Conservation (phyloP, 2,797 vertebrate species). For the Enteromius anoplus region DNA sequence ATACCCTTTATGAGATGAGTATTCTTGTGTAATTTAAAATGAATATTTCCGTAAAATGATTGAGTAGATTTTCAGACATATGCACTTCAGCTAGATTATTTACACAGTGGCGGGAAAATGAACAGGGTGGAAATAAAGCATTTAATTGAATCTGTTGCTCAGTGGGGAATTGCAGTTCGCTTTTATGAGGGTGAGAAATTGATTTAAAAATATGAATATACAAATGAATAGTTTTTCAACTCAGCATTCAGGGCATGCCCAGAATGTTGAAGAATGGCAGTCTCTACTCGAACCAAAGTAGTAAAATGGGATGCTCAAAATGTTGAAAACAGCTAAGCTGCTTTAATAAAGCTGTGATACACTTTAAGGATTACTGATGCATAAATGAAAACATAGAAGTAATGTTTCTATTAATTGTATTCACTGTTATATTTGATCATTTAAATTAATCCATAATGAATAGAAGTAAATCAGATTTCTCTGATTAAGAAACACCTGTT, state of each 20-base stretch:
- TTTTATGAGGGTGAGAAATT: neutral
- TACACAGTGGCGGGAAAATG: neutral
- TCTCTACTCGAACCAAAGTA: neutral
- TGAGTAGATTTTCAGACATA: no score
- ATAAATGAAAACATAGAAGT: neutral
- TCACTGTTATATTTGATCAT: neutral
- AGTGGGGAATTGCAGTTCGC: neutral
- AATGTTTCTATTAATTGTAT: neutral
- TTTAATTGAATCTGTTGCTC: neutral
- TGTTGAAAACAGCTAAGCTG: neutral
- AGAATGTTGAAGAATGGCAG: neutral
- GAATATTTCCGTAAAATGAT: neutral
- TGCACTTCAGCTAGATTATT: neutral
- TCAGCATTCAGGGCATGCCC: neutral
- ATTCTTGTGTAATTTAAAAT: neutral
- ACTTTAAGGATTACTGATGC: no score
- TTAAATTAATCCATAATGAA: neutral
- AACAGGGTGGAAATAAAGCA: neutral
- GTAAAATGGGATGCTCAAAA: neutral
- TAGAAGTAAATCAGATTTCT: neutral
- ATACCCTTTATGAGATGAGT: neutral
- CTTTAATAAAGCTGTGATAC: neutral
- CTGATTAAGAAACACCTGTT: neutral
- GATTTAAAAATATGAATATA: neutral
- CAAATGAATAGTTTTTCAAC: neutral